phyloP scores from a whole-genome alignment of 2,888 invertebrate genomes.

The Sinopyrophorus schimmeli region DNA sequence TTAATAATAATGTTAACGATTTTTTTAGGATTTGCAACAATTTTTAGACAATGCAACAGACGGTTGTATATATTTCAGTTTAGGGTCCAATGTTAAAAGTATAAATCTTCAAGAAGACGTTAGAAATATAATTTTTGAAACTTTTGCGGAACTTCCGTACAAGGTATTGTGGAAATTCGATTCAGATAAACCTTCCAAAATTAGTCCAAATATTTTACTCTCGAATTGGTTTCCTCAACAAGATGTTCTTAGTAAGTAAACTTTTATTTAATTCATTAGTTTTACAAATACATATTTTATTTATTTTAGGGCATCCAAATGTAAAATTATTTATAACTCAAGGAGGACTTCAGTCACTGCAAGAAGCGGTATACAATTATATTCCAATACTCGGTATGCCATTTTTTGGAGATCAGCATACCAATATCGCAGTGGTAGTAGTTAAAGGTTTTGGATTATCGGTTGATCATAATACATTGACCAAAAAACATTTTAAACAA shows the following conservation, averaged over 20 bases:
- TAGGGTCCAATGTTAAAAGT: conserved; percentile 54
- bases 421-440: conserved; percentile 41
- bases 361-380: conserved; percentile 53
- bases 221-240: conserved; percentile 54
- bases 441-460: conserved; percentile 45
- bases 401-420: conserved; percentile 54
- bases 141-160: conserved; percentile 52
- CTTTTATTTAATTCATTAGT: background rate
- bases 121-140: conserved; percentile 44
- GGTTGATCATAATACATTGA: conserved; percentile 44
- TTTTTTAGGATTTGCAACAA: conserved; percentile 46
- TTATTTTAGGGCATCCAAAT: conserved; percentile 53
- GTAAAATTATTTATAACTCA: conserved; percentile 57
- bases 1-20: too few species aligned
- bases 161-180: conserved; percentile 57
- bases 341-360: conserved; percentile 56
- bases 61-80: conserved; percentile 53
- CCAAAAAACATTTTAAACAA: conserved; percentile 41
- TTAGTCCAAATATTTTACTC: conserved; percentile 51
- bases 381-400: conserved; percentile 55
- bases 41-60: conserved; percentile 48
- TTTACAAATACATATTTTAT: background rate
- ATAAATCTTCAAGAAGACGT: conserved; percentile 44
- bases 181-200: conserved; percentile 41
- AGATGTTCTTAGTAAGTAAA: conserved; percentile 47